Evolutionary conservation across 2,797 vertebrate genomes (phyloP).

Genomic region (Sciaenops ocellatus): DNA sequence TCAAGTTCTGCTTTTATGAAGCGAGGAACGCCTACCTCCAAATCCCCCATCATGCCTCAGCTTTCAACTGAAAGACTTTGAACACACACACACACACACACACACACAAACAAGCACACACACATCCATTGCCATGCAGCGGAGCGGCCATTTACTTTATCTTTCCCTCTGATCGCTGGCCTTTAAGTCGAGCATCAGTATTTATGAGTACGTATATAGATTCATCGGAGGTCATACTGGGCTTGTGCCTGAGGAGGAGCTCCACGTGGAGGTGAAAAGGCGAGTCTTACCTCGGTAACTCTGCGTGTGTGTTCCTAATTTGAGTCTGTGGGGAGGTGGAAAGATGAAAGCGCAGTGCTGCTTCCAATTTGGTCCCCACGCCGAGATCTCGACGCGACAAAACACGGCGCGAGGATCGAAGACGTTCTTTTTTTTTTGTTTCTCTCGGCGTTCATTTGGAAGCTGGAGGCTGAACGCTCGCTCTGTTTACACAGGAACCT

Average conservation of each 20-base stretch:
- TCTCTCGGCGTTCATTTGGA: conserved; percentile 1
- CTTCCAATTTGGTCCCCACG: conserved; percentile 68
- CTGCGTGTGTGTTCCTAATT: conserved; percentile 50
- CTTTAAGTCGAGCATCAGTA: conserved; percentile 7
- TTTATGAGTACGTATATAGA: not conserved
- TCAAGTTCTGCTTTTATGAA: conserved; percentile 57
- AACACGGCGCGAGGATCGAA: conserved; percentile 35
- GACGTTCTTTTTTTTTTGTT: conserved; percentile 16
- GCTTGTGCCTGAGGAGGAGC: conserved; percentile 27
- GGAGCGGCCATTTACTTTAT: not conserved
- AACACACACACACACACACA: conserved; percentile 26
- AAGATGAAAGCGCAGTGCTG: conserved; percentile 69
- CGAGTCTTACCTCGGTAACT: conserved; percentile 4
- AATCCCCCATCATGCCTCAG: conserved; percentile 13
- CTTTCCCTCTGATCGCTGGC: not conserved
- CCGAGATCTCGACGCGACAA: conserved; percentile 63
- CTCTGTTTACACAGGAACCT: conserved; percentile 10
- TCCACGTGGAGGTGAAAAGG: conserved; percentile 21
- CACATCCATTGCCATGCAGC: not conserved
- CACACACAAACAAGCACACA: conserved; percentile 7
- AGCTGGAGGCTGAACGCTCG: conserved; percentile 11
- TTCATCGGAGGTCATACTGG: conserved; percentile 33
- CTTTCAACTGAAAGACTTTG: conserved; percentile 41
- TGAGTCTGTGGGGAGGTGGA: conserved; percentile 62
- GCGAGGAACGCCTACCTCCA: conserved; percentile 36